phyloP scores from a whole-genome alignment of 2,888 invertebrate species.

The Macaria notata region DNA sequence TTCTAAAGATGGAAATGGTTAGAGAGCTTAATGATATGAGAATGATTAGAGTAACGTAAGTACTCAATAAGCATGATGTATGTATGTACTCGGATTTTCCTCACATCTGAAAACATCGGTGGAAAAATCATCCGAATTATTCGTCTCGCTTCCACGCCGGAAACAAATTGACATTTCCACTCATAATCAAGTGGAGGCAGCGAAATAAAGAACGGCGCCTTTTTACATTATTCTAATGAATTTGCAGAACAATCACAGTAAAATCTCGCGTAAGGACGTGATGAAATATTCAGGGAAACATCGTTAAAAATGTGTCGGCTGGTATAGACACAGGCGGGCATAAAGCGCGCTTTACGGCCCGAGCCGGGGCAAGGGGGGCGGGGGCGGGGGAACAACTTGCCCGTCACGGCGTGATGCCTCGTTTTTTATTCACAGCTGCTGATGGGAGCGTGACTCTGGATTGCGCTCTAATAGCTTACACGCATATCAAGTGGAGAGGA shows the following conservation, averaged over 20 bases:
- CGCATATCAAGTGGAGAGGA: no score
- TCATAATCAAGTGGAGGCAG: slow-evolving; percentile 4
- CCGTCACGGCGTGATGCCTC: slow-evolving; percentile 27
- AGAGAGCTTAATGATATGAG: no score
- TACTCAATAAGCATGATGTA: no score
- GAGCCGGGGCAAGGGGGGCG: slow-evolving; percentile 18
- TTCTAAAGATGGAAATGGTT: no score
- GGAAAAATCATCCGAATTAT: no score
- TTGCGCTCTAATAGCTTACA: background rate
- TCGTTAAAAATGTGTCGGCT: slow-evolving; percentile 27
- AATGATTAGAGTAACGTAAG: no score
- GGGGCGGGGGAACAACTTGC: slow-evolving; percentile 24
- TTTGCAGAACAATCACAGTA: slow-evolving; percentile 27
- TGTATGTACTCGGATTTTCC: no score
- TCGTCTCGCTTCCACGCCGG: no score
- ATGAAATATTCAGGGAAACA: slow-evolving; percentile 32
- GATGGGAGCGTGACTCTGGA: background rate
- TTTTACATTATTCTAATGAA: slow-evolving; percentile 26
- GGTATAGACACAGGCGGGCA: slow-evolving; percentile 12
- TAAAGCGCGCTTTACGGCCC: slow-evolving; percentile 33
- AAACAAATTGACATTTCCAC: background rate
- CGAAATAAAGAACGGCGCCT: slow-evolving; percentile 7
- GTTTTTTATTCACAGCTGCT: slow-evolving; percentile 32
- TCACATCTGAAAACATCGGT: background rate
- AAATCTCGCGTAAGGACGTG: slow-evolving; percentile 32